Percentiles rank a stretch among this genome's conserved stretches.
These are phyloP conservation scores for Calcarius ornatus DNA, from an alignment of 2,113 vertebrate species.

Conservation along the genomic window DNA sequence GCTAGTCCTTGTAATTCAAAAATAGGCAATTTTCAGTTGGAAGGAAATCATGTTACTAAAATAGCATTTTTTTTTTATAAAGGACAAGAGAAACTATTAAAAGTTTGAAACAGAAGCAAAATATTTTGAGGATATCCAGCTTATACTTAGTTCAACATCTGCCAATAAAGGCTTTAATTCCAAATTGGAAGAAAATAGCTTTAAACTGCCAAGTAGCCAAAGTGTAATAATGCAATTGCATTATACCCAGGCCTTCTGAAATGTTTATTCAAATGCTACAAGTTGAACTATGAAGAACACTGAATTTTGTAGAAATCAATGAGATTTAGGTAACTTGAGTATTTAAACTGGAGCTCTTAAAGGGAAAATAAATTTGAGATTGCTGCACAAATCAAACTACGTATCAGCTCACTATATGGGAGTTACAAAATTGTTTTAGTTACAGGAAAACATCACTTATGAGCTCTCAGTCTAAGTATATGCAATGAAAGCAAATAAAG, in stretches of 20 bases:
- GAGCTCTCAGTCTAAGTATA: not conserved
- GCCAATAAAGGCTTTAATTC: not conserved
- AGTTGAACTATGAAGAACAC: not conserved
- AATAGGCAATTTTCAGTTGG: not conserved
- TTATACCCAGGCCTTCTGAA: not conserved
- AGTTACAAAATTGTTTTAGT: not conserved
- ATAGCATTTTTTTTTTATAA: not conserved
- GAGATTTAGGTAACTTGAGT: not conserved
- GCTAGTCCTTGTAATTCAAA: not conserved
- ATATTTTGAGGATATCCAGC: not conserved
- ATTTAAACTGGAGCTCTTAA: not conserved
- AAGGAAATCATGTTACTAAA: not conserved
- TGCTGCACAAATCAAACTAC: not conserved
- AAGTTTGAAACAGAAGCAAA: not conserved
- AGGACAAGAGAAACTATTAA: not conserved
- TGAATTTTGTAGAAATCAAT: not conserved
- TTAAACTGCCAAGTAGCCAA: not conserved
- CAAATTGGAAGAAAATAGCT: not conserved
- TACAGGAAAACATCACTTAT: not conserved
- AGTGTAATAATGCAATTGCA: not conserved
- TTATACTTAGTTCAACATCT: not conserved
- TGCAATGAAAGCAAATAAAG: not conserved
- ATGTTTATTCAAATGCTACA: not conserved
- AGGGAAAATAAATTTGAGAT: not conserved
- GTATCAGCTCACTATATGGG: fast-evolving